Conservation (phyloP, 2,113 vertebrate species). For the Carollia perspicillata region DNA sequence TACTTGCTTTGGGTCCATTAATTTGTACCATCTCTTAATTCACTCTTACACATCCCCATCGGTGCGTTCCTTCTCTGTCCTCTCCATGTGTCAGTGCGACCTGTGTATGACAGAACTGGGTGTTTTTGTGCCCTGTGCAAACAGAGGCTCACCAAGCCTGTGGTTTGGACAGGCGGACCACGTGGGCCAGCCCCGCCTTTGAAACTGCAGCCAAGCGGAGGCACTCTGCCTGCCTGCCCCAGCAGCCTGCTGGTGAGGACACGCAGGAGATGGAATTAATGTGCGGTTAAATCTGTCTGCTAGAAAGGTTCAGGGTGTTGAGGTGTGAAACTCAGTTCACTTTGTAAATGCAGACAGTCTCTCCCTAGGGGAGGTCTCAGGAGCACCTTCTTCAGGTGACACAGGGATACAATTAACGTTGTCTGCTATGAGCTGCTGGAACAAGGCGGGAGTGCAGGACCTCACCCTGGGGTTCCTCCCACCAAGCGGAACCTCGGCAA, state of each 20-base stretch:
- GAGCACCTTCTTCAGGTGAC: background rate
- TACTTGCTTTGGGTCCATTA: accelerated
- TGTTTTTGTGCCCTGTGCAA: background rate
- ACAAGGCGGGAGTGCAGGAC: background rate
- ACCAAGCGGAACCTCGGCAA: background rate
- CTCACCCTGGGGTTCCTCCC: background rate
- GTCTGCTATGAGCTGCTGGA: background rate
- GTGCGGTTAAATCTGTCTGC: background rate
- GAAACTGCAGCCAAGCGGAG: background rate
- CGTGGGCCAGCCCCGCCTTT: background rate
- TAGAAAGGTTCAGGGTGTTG: background rate
- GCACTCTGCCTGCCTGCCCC: background rate
- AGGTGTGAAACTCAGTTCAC: background rate
- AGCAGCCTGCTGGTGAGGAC: background rate
- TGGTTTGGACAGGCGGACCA: background rate
- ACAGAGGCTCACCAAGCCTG: background rate
- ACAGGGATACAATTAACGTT: background rate
- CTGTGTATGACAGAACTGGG: background rate
- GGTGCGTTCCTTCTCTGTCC: background rate
- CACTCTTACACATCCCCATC: background rate
- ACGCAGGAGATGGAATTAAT: background rate
- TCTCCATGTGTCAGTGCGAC: background rate
- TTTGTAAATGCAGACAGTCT: background rate
- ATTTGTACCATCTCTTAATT: background rate
- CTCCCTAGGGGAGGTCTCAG: background rate